phyloP scores from a whole-genome alignment of 92 coral and sea anemone species.

The Bergia puertoricense region DNA sequence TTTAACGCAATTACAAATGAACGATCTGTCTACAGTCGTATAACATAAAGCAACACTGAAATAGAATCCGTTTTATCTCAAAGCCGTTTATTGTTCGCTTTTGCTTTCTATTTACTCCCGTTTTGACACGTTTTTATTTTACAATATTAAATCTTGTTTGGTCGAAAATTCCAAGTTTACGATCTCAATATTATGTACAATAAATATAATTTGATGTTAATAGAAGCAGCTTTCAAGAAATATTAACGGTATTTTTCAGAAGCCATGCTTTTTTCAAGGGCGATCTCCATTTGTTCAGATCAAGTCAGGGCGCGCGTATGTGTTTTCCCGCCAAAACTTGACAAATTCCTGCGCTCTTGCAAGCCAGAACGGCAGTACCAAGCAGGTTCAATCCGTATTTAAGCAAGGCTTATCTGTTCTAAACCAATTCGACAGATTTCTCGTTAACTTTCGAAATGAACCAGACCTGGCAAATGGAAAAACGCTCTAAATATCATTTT shows the following conservation, averaged over 20 bases:
- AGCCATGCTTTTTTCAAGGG: not conserved
- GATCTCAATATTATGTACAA: conserved; percentile 33
- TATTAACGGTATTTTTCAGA: not conserved
- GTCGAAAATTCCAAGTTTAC: conserved; percentile 1
- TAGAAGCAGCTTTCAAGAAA: not conserved
- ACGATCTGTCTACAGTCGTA: not conserved
- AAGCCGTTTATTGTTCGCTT: not conserved
- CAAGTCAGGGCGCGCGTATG: not conserved
- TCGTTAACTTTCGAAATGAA: not conserved
- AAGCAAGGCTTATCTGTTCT: not conserved
- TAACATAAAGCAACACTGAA: not conserved
- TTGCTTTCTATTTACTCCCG: not conserved
- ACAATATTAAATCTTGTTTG: conserved; percentile 19
- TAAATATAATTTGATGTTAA: conserved; percentile 27
- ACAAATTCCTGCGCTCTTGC: not conserved
- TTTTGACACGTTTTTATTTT: conserved; percentile 6
- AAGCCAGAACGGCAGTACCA: not conserved
- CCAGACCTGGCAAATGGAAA: not conserved
- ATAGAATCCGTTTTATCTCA: not conserved
- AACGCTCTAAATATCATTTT: not conserved
- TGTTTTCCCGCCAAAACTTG: not conserved
- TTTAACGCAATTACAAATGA: too few species aligned
- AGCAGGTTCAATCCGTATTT: not conserved
- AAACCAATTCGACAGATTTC: not conserved
- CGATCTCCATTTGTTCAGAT: not conserved